Conservation (phyloP, 1,140 invertebrate species). For the Drosophila serrata region DNA sequence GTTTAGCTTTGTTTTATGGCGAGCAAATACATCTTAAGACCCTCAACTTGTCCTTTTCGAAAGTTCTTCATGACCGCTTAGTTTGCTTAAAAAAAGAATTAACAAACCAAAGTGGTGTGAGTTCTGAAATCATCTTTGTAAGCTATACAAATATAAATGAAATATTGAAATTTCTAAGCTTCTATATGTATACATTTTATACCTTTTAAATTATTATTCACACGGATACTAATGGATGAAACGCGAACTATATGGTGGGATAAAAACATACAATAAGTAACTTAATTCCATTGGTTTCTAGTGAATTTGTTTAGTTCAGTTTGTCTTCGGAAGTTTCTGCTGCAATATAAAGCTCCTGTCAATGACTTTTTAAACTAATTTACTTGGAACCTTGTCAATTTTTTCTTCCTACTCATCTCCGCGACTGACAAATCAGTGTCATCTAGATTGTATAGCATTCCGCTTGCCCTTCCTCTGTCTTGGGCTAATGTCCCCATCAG, state of each 20-base stretch:
- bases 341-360: background rate
- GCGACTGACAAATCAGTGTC: constrained; percentile 46
- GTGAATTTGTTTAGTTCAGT: background rate
- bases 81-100: background rate
- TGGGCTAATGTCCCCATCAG: constrained; percentile 42
- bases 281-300: no score
- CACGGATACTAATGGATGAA: no score
- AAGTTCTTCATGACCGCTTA: constrained; percentile 4
- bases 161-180: no score
- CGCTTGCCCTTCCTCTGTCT: constrained; percentile 14
- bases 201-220: no score
- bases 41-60: constrained; percentile 21
- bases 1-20: constrained; percentile 60
- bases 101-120: background rate
- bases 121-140: no score
- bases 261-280: no score
- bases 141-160: no score
- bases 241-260: no score
- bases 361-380: background rate
- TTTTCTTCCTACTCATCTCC: background rate
- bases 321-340: no score
- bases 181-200: no score
- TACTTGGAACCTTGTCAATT: background rate
- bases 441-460: constrained; percentile 61
- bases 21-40: constrained; percentile 54